Percentiles rank a stretch among this genome's conserved stretches.
Evolutionary conservation across 2,797 vertebrate genomes (phyloP).

Genomic region (Salarias fasciatus): DNA sequence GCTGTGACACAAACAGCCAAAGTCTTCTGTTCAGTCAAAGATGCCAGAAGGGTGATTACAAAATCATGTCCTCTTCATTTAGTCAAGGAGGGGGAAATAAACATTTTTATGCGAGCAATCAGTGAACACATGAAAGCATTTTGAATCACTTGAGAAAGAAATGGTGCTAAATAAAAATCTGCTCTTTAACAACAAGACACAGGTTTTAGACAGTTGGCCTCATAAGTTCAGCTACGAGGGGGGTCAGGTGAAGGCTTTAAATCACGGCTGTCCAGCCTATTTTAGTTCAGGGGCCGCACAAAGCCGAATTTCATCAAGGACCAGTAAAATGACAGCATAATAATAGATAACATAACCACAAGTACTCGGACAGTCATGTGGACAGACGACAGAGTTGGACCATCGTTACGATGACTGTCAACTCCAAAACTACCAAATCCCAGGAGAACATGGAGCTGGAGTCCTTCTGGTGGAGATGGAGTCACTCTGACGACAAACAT

Average conservation of each 20-base stretch:
- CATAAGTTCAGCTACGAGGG: constrained; percentile 15
- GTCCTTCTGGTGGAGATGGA: no score
- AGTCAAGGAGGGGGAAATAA: not conserved
- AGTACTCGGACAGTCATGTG: no score
- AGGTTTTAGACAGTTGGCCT: constrained; percentile 5
- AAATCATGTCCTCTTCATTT: constrained; percentile 40
- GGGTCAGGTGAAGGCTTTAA: not conserved
- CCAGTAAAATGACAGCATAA: no score
- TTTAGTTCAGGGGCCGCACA: no score
- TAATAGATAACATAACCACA: no score
- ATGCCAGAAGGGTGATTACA: constrained; percentile 38
- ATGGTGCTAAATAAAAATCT: constrained; percentile 11
- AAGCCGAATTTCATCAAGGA: no score
- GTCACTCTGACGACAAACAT: no score
- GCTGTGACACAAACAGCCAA: constrained; percentile 18
- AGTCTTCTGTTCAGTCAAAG: constrained; percentile 18
- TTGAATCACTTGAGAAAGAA: constrained; percentile 25
- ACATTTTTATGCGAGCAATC: constrained; percentile 34
- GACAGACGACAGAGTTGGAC: no score
- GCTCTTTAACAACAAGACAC: not conserved
- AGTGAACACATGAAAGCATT: constrained; percentile 38
- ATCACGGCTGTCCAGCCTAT: no score
- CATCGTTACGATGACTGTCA: no score
- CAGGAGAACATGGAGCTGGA: no score
- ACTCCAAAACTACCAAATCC: no score